Conservation (phyloP, 2,797 vertebrate genomes). For the Anniella stebbinsi region DNA sequence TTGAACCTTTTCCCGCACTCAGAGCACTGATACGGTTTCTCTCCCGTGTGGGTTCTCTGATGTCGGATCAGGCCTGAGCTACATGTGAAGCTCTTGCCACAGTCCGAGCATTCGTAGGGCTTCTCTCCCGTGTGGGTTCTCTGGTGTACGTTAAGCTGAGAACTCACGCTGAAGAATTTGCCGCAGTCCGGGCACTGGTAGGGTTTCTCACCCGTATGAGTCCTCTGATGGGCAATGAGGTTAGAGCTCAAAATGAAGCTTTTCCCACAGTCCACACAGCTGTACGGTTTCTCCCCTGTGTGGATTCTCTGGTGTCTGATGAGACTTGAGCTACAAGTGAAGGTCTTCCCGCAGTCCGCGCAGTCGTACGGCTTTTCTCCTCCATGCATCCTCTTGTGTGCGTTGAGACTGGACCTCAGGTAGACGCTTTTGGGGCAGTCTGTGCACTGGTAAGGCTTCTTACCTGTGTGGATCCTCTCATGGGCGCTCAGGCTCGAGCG, state of each 20-base stretch:
- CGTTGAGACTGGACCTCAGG: conserved; percentile 50
- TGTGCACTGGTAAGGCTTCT: conserved; percentile 47
- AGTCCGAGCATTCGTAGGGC: background rate
- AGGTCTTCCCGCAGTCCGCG: conserved; percentile 52
- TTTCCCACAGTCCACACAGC: conserved; percentile 50
- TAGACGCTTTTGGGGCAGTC: conserved; percentile 52
- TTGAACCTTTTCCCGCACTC: conserved; percentile 17
- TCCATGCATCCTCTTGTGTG: conserved; percentile 46
- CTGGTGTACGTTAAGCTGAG: conserved; percentile 38
- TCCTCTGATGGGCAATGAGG: conserved; percentile 28
- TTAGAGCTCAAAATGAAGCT: conserved; percentile 54
- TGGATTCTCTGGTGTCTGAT: conserved; percentile 1
- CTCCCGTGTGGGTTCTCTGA: conserved; percentile 8
- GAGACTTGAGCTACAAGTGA: conserved; percentile 26
- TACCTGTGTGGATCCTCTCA: conserved; percentile 21
- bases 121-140: conserved; percentile 11
- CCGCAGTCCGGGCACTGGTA: conserved; percentile 36
- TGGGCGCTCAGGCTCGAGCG: background rate
- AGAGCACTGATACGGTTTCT: background rate
- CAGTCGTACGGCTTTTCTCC: conserved; percentile 55
- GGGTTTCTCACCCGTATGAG: conserved; percentile 9
- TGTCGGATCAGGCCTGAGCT: background rate
- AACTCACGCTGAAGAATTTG: conserved; percentile 51
- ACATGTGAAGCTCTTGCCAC: background rate
- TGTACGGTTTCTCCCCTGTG: conserved; percentile 51